Evolutionary conservation across 2,797 vertebrate species (phyloP), one percentile per base, ranked within the genome.

Genomic region (Rhinatrema bivittatum): DNA sequence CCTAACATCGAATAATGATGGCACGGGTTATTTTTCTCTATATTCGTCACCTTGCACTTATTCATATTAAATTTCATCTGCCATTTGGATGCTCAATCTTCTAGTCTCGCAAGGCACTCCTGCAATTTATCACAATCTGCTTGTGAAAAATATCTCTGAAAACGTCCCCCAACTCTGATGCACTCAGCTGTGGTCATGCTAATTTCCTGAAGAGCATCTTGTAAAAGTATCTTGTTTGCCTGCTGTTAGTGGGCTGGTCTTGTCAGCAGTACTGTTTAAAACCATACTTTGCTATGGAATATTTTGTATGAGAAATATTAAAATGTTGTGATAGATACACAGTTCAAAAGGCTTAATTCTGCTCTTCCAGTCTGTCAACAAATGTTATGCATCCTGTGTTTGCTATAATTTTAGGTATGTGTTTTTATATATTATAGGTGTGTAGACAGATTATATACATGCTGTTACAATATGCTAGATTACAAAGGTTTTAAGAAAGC

Each of bases 151-250:
- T 30, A 25, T 5, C 26, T 23, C n/a, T n/a, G n/a, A n/a, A n/a
- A n/a, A n/a, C n/a, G n/a, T n/a, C n/a, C n/a, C 3, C 12, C 3
- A 31, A 4, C 34, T 45, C 16, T 34, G 13, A 36, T 34, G 41
- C n/a, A n/a, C n/a, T n/a, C n/a, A 29, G 29, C 28, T 18, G 28
- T 18, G 29, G 42, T 42, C 14, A 32, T 57, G 41, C 12, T n/a
- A 36, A 6, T 31, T 6, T 20, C 14, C 12, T 36, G n/a, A 14
- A n/a, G 18, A 45, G 34, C 25, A 36, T 7, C 5, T 40, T 36
- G 25, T 36, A 37, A 51, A 25, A 21, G 44, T 50, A 46, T 24
- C 39, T 28, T 44, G 38, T 31, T 42, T 45, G 25, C 6, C 20
- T 36, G 32, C 5, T 32, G 10, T 39, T 25, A n/a, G n/a, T n/a